phyloP scores from a whole-genome alignment of 2,113 vertebrate species.

The Sitta europaea region DNA sequence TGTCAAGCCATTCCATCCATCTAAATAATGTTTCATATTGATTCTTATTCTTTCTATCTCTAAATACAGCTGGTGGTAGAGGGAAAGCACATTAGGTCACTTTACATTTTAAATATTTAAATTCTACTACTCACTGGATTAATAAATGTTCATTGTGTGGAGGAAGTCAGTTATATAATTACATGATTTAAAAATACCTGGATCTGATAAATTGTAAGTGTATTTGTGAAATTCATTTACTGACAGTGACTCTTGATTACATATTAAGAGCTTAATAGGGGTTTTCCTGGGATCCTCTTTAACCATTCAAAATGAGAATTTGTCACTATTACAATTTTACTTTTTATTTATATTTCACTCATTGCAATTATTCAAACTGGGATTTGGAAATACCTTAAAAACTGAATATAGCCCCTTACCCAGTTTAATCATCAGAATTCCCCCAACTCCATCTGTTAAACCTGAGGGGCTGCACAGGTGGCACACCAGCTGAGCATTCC shows the following conservation, averaged over 20 bases:
- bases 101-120: not conserved
- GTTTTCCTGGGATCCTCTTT: not conserved
- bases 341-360: not conserved
- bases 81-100: not conserved
- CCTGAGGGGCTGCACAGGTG: not conserved
- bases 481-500: not conserved
- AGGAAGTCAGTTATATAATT: not conserved
- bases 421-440: not conserved
- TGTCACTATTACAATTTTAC: not conserved
- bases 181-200: not conserved
- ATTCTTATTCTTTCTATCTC: not conserved
- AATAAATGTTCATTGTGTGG: not conserved
- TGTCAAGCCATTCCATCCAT: not conserved
- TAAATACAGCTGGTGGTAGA: not conserved
- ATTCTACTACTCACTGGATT: not conserved
- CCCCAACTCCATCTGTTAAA: not conserved
- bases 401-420: fast-evolving
- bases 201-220: not conserved
- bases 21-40: not conserved
- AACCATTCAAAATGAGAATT: not conserved
- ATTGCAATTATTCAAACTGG: not conserved
- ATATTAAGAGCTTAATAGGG: not conserved
- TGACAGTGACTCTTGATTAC: not conserved
- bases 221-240: not conserved
- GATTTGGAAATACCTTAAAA: not conserved